Base-by-base conservation (phyloP, 1,140 invertebrate species). In the Drosophila sproati region DNA sequence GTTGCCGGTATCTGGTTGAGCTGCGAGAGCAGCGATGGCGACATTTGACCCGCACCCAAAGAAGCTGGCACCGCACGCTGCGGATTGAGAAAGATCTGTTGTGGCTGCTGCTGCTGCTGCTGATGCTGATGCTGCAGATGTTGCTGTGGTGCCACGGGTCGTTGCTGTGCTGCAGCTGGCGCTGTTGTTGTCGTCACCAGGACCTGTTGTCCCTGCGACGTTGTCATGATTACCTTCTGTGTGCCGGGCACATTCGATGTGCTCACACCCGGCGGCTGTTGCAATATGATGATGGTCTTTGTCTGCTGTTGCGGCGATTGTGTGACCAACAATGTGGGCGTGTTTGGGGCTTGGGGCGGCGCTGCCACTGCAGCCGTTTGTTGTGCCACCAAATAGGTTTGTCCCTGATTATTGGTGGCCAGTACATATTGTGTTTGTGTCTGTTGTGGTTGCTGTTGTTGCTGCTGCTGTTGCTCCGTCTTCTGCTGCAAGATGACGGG, bases 241-340 rank as follows among this genome's bases (percentile, higher is more conserved):
- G 93, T 85, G 73, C 76, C 85, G 3, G 81, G 50, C 20, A 89
- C 69, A 41, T 64, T 79, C 6, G 70, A 47, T 2, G 77, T 37
- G 3, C 75, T 61, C 8, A 74, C 81, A 4, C 78, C 85, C 3
- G 77, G 63, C 74, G 95, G 95, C 32, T 95, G 95, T 77, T 96
- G 95, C 10, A 96, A 81, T 52, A 96, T 96, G 41, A 96, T 96
- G 28, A 96, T 96, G 0, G 96, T 96, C 77, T 96, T 96, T 0
- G 95, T 93, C 8, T 94, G 92, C 48, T 92, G 92, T 50, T 91
- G 91, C 34, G 73, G 82, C 3, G 91, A 62, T 68, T 93, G 94
- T 0, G 93, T 93, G 3, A 92, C 92, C 5, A 92, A 92, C 29
- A 79, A 74, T 8, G 79, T 92, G 55, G 78, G 92, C 12, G 74